Conservation (phyloP, 2,888 invertebrate genomes). For the Yponomeuta cagnagella region DNA sequence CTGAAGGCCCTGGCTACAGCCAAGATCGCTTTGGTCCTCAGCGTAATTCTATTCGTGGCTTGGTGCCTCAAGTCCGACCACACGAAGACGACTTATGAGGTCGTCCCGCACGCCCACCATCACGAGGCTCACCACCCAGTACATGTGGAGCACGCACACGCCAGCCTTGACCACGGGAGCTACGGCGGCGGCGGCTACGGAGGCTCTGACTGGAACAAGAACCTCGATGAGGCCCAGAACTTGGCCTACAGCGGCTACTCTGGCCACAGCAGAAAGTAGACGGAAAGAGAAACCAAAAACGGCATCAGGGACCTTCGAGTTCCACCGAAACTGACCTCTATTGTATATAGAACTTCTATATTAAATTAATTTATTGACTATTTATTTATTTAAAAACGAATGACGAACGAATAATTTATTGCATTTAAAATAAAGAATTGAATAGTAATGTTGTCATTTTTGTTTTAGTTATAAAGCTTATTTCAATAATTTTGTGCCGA, state of each 20-base stretch:
- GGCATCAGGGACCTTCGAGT: neutral
- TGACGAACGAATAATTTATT: neutral
- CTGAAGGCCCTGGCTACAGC: slow-evolving; percentile 88
- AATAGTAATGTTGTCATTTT: slow-evolving; percentile 7
- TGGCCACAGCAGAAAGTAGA: slow-evolving; percentile 35
- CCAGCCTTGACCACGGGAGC: slow-evolving; percentile 52
- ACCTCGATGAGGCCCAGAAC: slow-evolving; percentile 80
- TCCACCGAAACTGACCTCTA: slow-evolving; percentile 34
- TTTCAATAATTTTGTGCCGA: too few species aligned
- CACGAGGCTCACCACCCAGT: slow-evolving; percentile 79
- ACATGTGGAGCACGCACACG: slow-evolving; percentile 67
- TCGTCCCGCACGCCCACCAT: slow-evolving; percentile 62
- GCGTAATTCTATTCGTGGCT: slow-evolving; percentile 78
- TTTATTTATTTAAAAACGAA: slow-evolving; percentile 13
- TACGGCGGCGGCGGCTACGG: slow-evolving; percentile 49
- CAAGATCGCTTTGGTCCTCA: slow-evolving; percentile 86
- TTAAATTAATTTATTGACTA: slow-evolving; percentile 14
- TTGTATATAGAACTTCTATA: slow-evolving; percentile 46
- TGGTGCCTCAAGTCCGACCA: slow-evolving; percentile 64
- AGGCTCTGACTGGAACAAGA: slow-evolving; percentile 64
- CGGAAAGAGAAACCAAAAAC: slow-evolving; percentile 21
- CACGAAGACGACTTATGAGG: slow-evolving; percentile 65
- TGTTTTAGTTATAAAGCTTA: neutral
- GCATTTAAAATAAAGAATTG: slow-evolving; percentile 14
- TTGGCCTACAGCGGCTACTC: slow-evolving; percentile 82